Base-by-base conservation (phyloP, 2,113 vertebrate genomes). In the Oreochromis niloticus region DNA sequence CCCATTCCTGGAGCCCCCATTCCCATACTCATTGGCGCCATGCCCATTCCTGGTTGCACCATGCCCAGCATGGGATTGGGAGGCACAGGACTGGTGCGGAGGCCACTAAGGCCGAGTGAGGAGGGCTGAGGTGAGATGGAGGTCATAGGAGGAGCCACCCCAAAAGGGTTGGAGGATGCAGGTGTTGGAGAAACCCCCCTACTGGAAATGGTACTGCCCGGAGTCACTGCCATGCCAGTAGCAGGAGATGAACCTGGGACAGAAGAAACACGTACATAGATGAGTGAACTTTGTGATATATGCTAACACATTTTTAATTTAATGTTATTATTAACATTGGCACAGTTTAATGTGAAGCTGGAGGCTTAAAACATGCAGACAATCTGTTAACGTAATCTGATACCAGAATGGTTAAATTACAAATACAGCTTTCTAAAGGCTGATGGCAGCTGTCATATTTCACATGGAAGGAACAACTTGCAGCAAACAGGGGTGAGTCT, bases 1-100 rank as follows among this genome's bases (percentile, higher is more conserved):
- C 96, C 96, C 2, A 97, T 93, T 80, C 96, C 96, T 2, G 97
- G 97, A 73, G 88, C 91, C 43, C 93, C 96, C 94, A 97, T 94
- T 54, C 95, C 96, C 88, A 96, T 88, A 39, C 93, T 92, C 85
- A 98, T 96, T 88, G 97, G 89, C 81, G 95, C 91, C 94, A 96
- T 87, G 87, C 93, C 92, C 95, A 97, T 93, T 39, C 93, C 91
- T 46, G 96, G 96, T 68, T 93, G 95, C 83, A 95, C 92, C 95
- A 96, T 94, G 92, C 96, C 93, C 83, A 96, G 91, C 96, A 97
- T 96, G 88, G 96, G 95, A 63, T 97, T 95, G 1, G 96, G 96
- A 82, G 97, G 97, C 80, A 97, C 97, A 1, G 98, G 98, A 84
- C 97, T 98, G 95, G 96, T 96, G 48, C 97, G 97, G 30, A 98